phyloP scores from a whole-genome alignment of 2,888 invertebrate species.

The Antheraea yamamai region DNA sequence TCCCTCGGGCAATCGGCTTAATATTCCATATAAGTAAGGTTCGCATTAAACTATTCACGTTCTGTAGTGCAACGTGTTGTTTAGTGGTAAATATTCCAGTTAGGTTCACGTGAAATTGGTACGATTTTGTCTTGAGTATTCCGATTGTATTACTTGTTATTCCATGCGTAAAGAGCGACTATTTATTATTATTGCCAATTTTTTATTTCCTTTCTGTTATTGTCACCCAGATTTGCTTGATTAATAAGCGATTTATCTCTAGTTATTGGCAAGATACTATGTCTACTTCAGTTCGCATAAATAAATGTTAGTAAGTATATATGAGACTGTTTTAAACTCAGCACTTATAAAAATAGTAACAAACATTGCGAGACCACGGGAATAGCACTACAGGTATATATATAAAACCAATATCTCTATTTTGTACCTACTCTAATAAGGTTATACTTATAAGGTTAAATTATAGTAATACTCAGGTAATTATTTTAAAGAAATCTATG shows the following conservation, averaged over 20 bases:
- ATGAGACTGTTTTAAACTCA: too few species aligned
- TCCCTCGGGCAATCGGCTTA: constrained; percentile 48
- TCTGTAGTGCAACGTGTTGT: constrained; percentile 42
- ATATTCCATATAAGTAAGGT: constrained; percentile 63
- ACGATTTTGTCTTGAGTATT: background rate
- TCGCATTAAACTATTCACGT: constrained; percentile 65
- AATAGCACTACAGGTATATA: too few species aligned
- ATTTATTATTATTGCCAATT: constrained; percentile 29
- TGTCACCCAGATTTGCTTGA: background rate
- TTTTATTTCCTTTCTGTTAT: background rate
- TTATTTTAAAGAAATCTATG: constrained; percentile 25
- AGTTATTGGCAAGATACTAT: background rate
- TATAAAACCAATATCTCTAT: background rate
- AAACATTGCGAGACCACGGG: background rate
- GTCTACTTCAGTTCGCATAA: background rate
- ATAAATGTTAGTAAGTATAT: too few species aligned
- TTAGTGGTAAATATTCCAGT: constrained; percentile 15
- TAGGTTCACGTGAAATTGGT: constrained; percentile 12
- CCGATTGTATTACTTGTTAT: constrained; percentile 2
- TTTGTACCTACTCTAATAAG: background rate
- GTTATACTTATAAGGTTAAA: background rate
- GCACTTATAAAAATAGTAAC: background rate
- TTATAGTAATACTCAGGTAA: background rate
- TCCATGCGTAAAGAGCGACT: constrained; percentile 15
- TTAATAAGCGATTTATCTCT: background rate